These are phyloP conservation scores for Arctia plantaginis DNA, from an alignment of 2,888 invertebrate species.

Conservation along the genomic window DNA sequence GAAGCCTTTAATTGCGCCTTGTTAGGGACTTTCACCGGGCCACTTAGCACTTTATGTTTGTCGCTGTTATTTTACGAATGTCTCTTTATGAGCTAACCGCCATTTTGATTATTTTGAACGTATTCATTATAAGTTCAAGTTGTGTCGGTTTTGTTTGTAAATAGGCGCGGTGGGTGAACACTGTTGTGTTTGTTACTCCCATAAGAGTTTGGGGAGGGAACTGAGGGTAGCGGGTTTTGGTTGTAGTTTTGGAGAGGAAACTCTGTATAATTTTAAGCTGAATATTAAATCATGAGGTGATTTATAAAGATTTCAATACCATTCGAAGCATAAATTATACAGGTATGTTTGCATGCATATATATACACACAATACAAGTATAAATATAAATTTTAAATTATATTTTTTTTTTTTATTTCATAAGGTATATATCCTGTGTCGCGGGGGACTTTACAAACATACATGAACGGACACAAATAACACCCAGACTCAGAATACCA, in stretches of 20 bases:
- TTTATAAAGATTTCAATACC: neutral
- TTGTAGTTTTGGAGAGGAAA: neutral
- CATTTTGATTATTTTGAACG: slow-evolving; percentile 39
- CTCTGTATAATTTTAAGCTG: neutral
- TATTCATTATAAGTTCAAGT: slow-evolving; percentile 25
- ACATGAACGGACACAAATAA: too few relatives aligned
- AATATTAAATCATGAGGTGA: neutral
- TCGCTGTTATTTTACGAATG: slow-evolving; percentile 42
- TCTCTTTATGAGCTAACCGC: slow-evolving; percentile 49
- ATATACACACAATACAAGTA: too few relatives aligned
- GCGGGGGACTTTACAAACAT: too few relatives aligned
- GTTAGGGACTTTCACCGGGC: slow-evolving; percentile 43
- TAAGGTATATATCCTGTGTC: too few relatives aligned
- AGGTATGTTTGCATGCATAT: too few relatives aligned
- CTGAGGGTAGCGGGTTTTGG: neutral
- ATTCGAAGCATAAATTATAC: too few relatives aligned
- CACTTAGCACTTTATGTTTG: slow-evolving; percentile 51
- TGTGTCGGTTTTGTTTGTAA: slow-evolving; percentile 5
- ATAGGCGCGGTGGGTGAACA: neutral
- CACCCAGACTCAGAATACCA: too few relatives aligned
- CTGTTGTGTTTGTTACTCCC: slow-evolving; percentile 1
- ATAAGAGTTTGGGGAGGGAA: neutral
- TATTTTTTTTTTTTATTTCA: too few relatives aligned
- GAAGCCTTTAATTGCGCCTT: slow-evolving; percentile 52
- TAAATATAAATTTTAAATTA: too few relatives aligned